A percentile compares a stretch with the other conserved stretches of the same genome.
These are phyloP conservation scores for Octodon degus DNA, from an alignment of 2,113 vertebrate genomes.

Conservation along the genomic window DNA sequence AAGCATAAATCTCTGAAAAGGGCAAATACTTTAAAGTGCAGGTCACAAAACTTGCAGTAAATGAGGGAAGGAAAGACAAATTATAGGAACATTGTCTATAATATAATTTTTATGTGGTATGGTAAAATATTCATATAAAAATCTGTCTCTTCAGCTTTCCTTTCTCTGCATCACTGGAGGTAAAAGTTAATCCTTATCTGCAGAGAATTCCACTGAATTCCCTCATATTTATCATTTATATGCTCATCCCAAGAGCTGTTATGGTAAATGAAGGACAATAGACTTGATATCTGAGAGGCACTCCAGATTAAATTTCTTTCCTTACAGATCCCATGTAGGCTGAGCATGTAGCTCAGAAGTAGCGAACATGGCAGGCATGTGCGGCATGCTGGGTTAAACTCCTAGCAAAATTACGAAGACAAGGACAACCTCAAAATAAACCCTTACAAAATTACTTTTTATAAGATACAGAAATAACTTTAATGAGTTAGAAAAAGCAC, in stretches of 20 bases:
- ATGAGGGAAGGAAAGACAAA: background rate
- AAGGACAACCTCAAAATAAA: background rate
- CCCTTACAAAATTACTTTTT: background rate
- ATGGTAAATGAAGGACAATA: background rate
- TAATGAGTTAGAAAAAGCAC: background rate
- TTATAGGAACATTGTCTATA: background rate
- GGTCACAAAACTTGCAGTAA: slow-evolving; percentile 20
- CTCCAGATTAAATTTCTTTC: background rate
- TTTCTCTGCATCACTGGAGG: background rate
- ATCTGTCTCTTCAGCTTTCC: background rate
- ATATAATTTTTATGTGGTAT: background rate
- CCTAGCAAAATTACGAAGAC: background rate
- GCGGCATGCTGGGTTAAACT: background rate
- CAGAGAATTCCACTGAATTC: background rate
- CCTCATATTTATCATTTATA: background rate
- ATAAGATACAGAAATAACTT: background rate
- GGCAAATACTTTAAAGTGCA: background rate
- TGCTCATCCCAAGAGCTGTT: background rate
- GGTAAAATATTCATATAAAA: slow-evolving; percentile 18
- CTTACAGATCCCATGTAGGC: background rate
- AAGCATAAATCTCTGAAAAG: slow-evolving; percentile 6
- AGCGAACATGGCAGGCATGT: background rate
- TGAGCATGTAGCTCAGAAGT: rapidly evolving
- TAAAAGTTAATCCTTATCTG: background rate
- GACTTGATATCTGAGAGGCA: background rate